phyloP scores from a whole-genome alignment of 2,888 invertebrate species.

The Andrena dorsata region DNA sequence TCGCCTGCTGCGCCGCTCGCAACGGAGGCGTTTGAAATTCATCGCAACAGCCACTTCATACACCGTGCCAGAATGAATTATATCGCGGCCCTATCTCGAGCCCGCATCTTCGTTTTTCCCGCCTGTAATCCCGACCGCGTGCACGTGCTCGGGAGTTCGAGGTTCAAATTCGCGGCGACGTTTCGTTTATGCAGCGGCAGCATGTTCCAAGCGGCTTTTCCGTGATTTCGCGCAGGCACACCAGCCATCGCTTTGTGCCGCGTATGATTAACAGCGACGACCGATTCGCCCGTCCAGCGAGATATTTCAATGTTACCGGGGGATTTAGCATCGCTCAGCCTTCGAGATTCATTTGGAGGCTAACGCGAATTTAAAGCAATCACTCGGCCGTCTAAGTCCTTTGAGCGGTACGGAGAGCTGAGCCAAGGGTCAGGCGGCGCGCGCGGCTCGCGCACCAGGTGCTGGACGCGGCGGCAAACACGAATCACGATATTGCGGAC shows the following conservation, averaged over 20 bases:
- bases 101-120: conserved; percentile 59
- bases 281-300: background rate
- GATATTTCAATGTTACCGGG: background rate
- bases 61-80: conserved; percentile 64
- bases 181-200: conserved; percentile 33
- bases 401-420: background rate
- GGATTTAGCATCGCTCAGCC: background rate
- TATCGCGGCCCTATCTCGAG: conserved; percentile 47
- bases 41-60: conserved; percentile 60
- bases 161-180: conserved; percentile 60
- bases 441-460: conserved; percentile 5
- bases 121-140: conserved; percentile 29
- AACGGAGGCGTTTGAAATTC: conserved; percentile 52
- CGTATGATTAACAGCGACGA: background rate
- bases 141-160: conserved; percentile 44
- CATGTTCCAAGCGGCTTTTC: background rate
- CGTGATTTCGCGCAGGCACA: conserved; percentile 17
- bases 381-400: background rate
- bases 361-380: background rate
- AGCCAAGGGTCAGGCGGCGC: conserved; percentile 16
- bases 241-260: background rate
- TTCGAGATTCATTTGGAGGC: conserved; percentile 2
- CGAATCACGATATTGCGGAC: conserved; percentile 24
- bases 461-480: conserved; percentile 20
- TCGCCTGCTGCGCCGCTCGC: conserved; percentile 2